These are phyloP conservation scores for Brienomyrus longianalis DNA, from an alignment of 2,113 vertebrate genomes.

Conservation along the genomic window DNA sequence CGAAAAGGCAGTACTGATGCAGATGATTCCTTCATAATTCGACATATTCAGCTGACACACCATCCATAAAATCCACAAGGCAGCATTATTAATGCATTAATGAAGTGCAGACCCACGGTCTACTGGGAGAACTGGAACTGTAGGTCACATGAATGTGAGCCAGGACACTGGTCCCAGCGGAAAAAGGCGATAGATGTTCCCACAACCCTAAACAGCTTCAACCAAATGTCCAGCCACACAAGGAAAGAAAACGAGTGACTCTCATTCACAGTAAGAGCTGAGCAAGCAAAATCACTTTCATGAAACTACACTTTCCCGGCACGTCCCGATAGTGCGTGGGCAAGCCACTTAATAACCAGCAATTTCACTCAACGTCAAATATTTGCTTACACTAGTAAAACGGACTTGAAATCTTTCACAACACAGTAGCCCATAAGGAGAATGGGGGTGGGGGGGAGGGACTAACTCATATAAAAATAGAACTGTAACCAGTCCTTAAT, in stretches of 20 bases:
- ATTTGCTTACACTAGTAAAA: conserved; percentile 5
- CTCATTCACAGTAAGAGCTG: conserved; percentile 1
- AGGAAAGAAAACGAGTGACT: neutral
- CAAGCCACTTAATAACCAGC: conserved; percentile 3
- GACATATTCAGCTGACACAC: neutral
- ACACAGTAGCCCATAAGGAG: neutral
- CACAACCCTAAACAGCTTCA: neutral
- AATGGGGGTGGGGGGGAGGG: neutral
- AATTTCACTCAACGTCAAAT: conserved; percentile 2
- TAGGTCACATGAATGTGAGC: neutral
- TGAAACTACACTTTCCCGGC: neutral
- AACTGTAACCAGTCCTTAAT: neutral
- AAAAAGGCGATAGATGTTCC: neutral
- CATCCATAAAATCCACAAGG: neutral
- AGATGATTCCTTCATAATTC: neutral
- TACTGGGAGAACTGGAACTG: neutral
- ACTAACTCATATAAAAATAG: neutral
- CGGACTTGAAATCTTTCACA: neutral
- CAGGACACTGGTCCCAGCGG: neutral
- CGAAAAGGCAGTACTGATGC: neutral
- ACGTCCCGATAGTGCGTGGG: neutral
- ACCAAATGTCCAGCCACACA: neutral
- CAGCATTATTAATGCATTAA: neutral
- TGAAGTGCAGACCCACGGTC: neutral
- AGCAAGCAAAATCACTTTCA: neutral